phyloP scores from a whole-genome alignment of 2,888 invertebrate species.

The Baronia brevicornis region DNA sequence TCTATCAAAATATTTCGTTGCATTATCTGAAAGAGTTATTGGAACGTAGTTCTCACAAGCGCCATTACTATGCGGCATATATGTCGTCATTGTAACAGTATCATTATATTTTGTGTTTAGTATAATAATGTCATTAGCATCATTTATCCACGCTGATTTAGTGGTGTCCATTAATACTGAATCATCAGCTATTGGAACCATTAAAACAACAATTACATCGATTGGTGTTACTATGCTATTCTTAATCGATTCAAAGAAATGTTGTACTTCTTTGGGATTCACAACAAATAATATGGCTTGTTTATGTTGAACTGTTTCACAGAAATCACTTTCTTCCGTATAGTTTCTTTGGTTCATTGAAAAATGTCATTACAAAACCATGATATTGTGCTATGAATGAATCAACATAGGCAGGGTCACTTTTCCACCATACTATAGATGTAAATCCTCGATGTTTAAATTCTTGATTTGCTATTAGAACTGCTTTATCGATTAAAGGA shows the following conservation, averaged over 20 bases:
- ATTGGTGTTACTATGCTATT: constrained; percentile 27
- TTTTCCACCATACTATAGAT: constrained; percentile 31
- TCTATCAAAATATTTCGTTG: constrained; percentile 29
- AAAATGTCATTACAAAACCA: constrained; percentile 27
- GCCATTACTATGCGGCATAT: constrained; percentile 35
- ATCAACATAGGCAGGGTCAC: constrained; percentile 21
- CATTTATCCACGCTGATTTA: constrained; percentile 35
- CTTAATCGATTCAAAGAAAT: constrained; percentile 28
- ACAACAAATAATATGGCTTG: constrained; percentile 39
- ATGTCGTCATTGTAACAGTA: constrained; percentile 31
- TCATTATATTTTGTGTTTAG: constrained; percentile 22
- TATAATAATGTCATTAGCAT: constrained; percentile 38
- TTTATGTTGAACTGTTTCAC: constrained; percentile 22
- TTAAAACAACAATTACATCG: constrained; percentile 32
- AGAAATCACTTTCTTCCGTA: constrained; percentile 4
- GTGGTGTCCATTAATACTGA: constrained; percentile 24
- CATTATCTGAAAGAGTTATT: constrained; percentile 22
- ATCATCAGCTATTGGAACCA: constrained; percentile 17
- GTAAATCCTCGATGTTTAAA: constrained; percentile 28
- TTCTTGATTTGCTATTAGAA: constrained; percentile 28
- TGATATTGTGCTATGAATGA: constrained; percentile 28
- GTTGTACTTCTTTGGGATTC: constrained; percentile 28
- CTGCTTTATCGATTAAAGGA: constrained; percentile 26
- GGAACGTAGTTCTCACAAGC: constrained; percentile 35
- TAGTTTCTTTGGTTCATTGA: not conserved